These are phyloP conservation scores for Pterocles burchelli DNA, from an alignment of 2,113 vertebrate species.

Conservation along the genomic window DNA sequence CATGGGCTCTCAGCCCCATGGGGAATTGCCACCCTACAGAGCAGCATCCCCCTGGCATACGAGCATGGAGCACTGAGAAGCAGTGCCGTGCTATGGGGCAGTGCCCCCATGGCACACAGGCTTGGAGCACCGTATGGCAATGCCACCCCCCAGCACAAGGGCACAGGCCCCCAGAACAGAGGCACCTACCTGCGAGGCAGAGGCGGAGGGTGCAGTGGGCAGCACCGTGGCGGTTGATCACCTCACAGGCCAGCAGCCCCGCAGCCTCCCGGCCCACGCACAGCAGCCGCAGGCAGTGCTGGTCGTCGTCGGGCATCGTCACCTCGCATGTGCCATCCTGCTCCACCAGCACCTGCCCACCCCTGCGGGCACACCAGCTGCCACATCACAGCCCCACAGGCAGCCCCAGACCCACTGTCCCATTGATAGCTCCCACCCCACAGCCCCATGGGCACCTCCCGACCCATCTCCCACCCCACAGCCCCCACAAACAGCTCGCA, in stretches of 20 bases:
- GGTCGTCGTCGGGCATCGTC: slow-evolving; percentile 90
- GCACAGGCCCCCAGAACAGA: fast-evolving
- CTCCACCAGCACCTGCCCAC: slow-evolving; percentile 76
- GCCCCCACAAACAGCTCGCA: not conserved
- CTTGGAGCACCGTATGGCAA: not conserved
- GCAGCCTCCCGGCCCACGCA: slow-evolving; percentile 78
- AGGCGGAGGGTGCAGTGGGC: slow-evolving; percentile 84
- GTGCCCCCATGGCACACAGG: not conserved
- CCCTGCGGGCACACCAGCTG: slow-evolving; percentile 69
- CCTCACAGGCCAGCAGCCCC: slow-evolving; percentile 84
- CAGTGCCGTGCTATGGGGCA: not conserved
- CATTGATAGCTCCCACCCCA: not conserved
- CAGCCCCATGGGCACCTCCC: not conserved
- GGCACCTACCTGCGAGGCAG: slow-evolving; percentile 84
- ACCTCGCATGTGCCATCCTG: slow-evolving; percentile 82
- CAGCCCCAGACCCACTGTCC: not conserved
- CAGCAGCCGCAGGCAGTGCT: slow-evolving; percentile 87
- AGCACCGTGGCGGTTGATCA: slow-evolving; percentile 85
- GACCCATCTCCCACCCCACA: not conserved
- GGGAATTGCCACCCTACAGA: not conserved
- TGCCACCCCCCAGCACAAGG: not conserved
- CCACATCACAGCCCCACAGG: not conserved
- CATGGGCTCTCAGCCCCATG: not conserved
- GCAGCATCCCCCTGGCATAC: fast-evolving
- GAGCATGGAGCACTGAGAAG: not conserved